Evolutionary conservation across 2,113 vertebrate genomes (phyloP).

Genomic region (Chroicocephalus ridibundus): DNA sequence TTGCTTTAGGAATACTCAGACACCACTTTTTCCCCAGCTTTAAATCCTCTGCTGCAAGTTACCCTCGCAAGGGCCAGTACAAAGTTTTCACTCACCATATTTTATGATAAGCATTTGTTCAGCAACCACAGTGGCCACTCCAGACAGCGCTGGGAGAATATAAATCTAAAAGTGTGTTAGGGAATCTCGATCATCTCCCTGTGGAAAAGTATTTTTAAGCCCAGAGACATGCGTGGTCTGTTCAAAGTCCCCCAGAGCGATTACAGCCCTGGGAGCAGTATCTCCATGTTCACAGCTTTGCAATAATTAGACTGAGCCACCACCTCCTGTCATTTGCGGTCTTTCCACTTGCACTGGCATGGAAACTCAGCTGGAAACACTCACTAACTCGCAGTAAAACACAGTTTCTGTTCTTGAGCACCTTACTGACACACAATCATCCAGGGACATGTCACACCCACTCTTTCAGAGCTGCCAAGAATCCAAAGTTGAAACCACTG

Average conservation of each 20-base stretch:
- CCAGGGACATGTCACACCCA: rapidly evolving
- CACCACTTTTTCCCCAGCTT: neutral
- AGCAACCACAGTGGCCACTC: neutral
- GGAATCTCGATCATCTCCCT: neutral
- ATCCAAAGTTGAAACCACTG: neutral
- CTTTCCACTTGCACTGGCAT: neutral
- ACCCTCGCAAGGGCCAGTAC: neutral
- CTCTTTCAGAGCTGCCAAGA: neutral
- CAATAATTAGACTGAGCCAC: neutral
- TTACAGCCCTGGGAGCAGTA: neutral
- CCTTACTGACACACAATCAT: neutral
- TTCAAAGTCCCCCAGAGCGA: neutral
- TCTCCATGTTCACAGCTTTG: neutral
- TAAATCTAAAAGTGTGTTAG: neutral
- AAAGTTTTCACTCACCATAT: neutral
- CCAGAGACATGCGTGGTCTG: neutral
- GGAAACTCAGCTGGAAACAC: neutral
- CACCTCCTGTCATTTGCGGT: neutral
- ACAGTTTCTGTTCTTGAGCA: neutral
- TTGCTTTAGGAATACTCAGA: neutral
- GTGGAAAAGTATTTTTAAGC: neutral
- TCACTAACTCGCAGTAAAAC: neutral
- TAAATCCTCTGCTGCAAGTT: neutral
- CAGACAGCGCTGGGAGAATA: rapidly evolving
- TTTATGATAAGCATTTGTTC: neutral